Evolutionary conservation across 1,140 invertebrate species (phyloP).

Genomic region (Euschistus heros): DNA sequence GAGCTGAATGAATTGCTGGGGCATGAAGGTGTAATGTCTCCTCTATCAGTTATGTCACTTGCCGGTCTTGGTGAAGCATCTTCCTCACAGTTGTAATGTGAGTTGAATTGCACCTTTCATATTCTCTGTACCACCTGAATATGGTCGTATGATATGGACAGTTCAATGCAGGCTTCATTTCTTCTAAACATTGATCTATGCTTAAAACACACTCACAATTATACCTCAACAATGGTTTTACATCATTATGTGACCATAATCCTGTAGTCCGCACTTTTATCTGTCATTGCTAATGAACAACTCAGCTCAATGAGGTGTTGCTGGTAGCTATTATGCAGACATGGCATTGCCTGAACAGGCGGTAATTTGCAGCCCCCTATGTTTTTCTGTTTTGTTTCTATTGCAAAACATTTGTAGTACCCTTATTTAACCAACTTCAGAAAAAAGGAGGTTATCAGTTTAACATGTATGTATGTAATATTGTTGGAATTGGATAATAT

Average conservation of each 20-base stretch:
- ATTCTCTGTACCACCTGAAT: neutral
- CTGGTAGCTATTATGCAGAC: no score
- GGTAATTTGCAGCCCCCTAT: no score
- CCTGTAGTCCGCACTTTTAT: neutral
- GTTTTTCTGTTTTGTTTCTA: no score
- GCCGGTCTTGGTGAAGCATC: no score
- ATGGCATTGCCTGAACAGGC: no score
- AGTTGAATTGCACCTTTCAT: neutral
- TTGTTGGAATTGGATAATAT: no score
- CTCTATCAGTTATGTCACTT: constrained; percentile 1
- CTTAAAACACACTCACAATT: neutral
- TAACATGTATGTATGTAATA: no score
- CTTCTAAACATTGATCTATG: neutral
- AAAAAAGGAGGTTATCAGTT: no score
- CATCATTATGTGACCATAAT: neutral
- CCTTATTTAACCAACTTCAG: no score
- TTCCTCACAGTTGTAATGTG: no score
- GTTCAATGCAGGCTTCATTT: constrained; percentile 1
- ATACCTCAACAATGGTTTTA: neutral
- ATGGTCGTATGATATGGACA: constrained; percentile 1
- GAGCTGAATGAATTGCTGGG: constrained; percentile 4
- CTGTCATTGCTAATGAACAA: constrained; percentile 8
- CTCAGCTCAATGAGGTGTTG: neutral
- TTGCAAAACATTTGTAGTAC: no score
- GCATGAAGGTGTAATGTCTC: neutral